A percentile compares a stretch with the other conserved stretches of the same genome.
Conservation (phyloP, 1,140 invertebrate species). For the Eriosoma lanigerum region DNA sequence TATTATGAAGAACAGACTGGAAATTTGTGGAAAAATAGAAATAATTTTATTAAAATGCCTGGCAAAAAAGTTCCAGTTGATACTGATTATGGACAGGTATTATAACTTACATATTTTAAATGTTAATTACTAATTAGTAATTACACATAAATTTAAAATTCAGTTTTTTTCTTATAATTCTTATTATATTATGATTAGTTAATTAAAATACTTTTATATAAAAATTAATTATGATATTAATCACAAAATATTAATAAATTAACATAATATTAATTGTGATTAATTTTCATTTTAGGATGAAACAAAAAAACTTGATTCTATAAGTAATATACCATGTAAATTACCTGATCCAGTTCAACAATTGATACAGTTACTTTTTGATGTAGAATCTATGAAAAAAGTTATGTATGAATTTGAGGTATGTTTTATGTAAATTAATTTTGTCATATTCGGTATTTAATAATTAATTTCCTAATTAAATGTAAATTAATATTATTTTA, state of each 20-base stretch:
- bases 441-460: neutral
- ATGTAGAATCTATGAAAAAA: constrained; percentile 88
- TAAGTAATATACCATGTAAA: constrained; percentile 64
- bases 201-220: too few relatives aligned
- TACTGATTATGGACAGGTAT: constrained; percentile 76
- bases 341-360: constrained; percentile 78
- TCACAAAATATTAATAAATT: too few relatives aligned
- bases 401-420: constrained; percentile 92
- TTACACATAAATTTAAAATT: too few relatives aligned
- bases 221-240: too few relatives aligned
- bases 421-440: constrained; percentile 47
- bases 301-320: constrained; percentile 24
- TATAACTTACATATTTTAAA: neutral
- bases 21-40: constrained; percentile 72
- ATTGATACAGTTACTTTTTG: constrained; percentile 85
- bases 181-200: too few relatives aligned
- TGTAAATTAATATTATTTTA: constrained; percentile 56
- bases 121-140: too few relatives aligned
- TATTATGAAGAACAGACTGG: constrained; percentile 83
- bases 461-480: neutral
- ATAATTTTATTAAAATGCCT: constrained; percentile 77
- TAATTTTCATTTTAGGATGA: constrained; percentile 11
- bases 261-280: neutral
- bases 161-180: too few relatives aligned
- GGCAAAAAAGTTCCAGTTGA: constrained; percentile 87